phyloP scores from a whole-genome alignment of 2,797 vertebrate species.

The Hozukius guyotensis region DNA sequence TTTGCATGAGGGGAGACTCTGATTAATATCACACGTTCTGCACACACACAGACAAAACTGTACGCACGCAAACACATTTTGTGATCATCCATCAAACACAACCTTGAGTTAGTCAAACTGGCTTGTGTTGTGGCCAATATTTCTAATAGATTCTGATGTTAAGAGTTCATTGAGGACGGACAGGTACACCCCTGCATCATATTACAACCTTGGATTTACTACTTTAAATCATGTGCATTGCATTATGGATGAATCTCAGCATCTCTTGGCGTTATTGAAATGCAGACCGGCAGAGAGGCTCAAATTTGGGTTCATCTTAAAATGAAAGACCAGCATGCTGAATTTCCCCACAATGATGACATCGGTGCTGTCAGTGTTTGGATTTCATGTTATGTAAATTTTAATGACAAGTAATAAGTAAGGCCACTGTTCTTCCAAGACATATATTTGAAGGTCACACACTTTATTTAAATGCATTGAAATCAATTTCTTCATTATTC shows the following conservation, averaged over 20 bases:
- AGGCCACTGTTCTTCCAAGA: neutral
- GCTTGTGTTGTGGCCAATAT: neutral
- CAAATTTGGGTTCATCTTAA: neutral
- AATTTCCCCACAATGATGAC: neutral
- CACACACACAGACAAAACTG: neutral
- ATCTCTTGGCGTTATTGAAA: neutral
- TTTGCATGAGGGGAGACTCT: neutral
- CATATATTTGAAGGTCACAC: neutral
- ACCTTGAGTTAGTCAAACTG: conserved; percentile 31
- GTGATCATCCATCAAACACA: conserved; percentile 38
- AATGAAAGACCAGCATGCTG: neutral
- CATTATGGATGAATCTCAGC: conserved; percentile 27
- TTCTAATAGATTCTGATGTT: conserved; percentile 20
- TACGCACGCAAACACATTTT: conserved; percentile 19
- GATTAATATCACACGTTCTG: neutral
- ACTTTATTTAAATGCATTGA: neutral
- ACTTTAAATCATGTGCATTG: conserved; percentile 30
- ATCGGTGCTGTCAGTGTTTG: neutral
- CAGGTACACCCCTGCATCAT: neutral
- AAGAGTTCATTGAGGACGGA: conserved; percentile 22
- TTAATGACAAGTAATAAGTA: neutral
- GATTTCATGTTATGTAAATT: neutral
- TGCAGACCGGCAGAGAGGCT: neutral
- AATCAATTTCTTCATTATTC: neutral
- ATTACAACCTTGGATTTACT: conserved; percentile 24